These are phyloP conservation scores for Orthosia gracilis DNA, from an alignment of 2,888 invertebrate genomes.

Conservation along the genomic window DNA sequence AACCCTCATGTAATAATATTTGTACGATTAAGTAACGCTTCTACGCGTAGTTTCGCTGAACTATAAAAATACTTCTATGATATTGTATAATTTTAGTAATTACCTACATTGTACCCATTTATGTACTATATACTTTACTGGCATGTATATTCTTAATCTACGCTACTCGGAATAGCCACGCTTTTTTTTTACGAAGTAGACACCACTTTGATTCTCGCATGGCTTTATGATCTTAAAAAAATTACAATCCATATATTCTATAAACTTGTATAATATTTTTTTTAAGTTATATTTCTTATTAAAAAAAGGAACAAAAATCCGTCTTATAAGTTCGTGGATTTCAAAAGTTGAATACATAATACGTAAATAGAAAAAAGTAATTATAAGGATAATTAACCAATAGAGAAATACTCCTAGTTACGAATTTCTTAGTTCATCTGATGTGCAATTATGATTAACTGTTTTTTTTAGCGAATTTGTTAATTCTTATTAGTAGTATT, in stretches of 20 bases:
- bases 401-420: conserved; percentile 87
- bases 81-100: conserved; percentile 89
- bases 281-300: conserved; percentile 61
- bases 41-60: conserved; percentile 88
- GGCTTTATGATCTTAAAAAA: conserved; percentile 83
- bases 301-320: conserved; percentile 84
- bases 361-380: conserved; percentile 88
- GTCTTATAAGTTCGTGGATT: conserved; percentile 86
- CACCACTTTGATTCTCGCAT: conserved; percentile 82
- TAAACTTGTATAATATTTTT: conserved; percentile 62
- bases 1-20: conserved; percentile 86
- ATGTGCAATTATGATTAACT: conserved; percentile 82
- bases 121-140: conserved; percentile 88
- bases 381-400: conserved; percentile 86
- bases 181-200: conserved; percentile 79
- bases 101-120: conserved; percentile 89
- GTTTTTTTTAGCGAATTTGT: conserved; percentile 89
- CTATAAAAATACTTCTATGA: conserved; percentile 84
- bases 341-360: conserved; percentile 86
- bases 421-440: conserved; percentile 84
- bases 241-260: conserved; percentile 61
- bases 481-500: conserved; percentile 78
- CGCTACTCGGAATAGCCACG: conserved; percentile 84
- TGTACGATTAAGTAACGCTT: conserved; percentile 89
- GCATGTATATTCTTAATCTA: conserved; percentile 85